Conservation (phyloP, 2,797 vertebrate genomes). For the Tapera naevia region DNA sequence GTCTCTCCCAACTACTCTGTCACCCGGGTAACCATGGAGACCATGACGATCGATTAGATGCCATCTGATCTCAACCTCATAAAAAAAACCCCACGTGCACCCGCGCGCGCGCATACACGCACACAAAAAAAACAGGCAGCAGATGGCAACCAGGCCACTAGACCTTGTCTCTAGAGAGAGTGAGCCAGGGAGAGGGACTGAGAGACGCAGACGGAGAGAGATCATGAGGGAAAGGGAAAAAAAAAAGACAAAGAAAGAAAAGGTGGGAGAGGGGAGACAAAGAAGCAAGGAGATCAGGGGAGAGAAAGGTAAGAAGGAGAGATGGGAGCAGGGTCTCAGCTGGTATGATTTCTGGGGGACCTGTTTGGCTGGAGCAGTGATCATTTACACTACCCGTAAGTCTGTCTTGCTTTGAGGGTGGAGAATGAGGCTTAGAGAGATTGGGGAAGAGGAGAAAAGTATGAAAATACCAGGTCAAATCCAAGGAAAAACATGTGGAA, state of each 20-base stretch:
- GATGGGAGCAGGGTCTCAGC: neutral
- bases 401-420: neutral
- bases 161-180: slow-evolving; percentile 81
- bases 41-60: slow-evolving; percentile 89
- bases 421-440: neutral
- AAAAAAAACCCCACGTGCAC: slow-evolving; percentile 73
- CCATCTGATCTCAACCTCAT: slow-evolving; percentile 89
- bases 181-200: slow-evolving; percentile 14
- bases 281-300: neutral
- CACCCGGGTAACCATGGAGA: slow-evolving; percentile 90
- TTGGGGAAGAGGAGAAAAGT: neutral
- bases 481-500: neutral
- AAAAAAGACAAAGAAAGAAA: slow-evolving; percentile 1
- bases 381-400: neutral
- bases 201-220: slow-evolving; percentile 28
- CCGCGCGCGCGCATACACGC: slow-evolving; percentile 34
- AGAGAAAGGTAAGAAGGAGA: neutral
- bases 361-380: neutral
- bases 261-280: slow-evolving; percentile 13
- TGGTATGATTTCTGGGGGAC: neutral
- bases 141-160: slow-evolving; percentile 86
- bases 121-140: slow-evolving; percentile 69
- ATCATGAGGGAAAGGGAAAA: neutral
- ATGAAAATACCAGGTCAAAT: neutral
- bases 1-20: slow-evolving; percentile 82